Percentiles rank a stretch among this genome's conserved stretches.
These are phyloP conservation scores for Ptilodon capucinus DNA, from an alignment of 2,888 invertebrate species.

Conservation along the genomic window DNA sequence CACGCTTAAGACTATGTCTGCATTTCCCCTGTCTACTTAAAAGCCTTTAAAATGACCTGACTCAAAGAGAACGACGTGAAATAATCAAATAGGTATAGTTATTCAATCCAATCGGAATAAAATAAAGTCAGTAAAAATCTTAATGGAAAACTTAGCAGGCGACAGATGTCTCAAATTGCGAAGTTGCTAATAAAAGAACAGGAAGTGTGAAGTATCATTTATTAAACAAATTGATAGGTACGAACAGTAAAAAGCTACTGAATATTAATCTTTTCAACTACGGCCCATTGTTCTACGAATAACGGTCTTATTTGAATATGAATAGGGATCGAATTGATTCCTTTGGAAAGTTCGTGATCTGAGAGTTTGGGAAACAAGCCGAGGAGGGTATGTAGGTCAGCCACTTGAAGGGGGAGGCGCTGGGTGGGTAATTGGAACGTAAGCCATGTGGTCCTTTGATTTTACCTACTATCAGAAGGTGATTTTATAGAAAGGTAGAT, in stretches of 20 bases:
- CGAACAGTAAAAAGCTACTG: slow-evolving; percentile 43
- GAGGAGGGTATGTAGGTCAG: slow-evolving; percentile 51
- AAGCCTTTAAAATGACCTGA: no score
- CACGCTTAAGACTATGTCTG: no score
- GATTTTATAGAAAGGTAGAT: neutral
- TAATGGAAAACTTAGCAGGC: neutral
- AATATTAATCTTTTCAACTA: slow-evolving; percentile 43
- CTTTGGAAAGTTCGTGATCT: slow-evolving; percentile 32
- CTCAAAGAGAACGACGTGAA: neutral
- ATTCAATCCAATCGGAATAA: neutral
- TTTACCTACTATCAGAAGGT: slow-evolving; percentile 34
- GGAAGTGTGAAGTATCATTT: slow-evolving; percentile 39
- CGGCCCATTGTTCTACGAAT: slow-evolving; percentile 22
- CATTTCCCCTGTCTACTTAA: neutral
- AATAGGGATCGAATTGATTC: slow-evolving; percentile 41
- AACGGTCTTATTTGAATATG: slow-evolving; percentile 31
- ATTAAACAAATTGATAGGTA: slow-evolving; percentile 51
- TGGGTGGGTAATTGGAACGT: slow-evolving; percentile 50
- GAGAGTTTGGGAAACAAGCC: slow-evolving; percentile 36
- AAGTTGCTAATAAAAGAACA: slow-evolving; percentile 23
- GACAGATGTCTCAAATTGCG: slow-evolving; percentile 13
- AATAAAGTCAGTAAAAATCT: neutral
- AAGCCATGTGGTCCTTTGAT: slow-evolving; percentile 42
- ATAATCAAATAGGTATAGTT: neutral
- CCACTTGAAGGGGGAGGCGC: slow-evolving; percentile 41